Base-by-base conservation (phyloP, 2,113 vertebrate genomes). In the Neogale vison region DNA sequence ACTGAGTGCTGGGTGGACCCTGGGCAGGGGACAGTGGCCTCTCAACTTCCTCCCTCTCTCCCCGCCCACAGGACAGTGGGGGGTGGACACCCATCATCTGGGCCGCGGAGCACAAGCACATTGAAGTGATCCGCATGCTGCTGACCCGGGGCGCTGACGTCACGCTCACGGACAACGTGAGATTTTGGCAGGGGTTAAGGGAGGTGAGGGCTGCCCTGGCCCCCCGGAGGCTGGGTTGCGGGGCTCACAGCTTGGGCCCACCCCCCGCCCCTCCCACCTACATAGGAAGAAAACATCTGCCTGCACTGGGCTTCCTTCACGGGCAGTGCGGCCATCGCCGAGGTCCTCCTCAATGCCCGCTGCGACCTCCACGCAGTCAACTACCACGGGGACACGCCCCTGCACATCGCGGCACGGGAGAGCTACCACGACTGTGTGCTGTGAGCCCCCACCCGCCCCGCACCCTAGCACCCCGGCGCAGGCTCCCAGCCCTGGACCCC, bases 61-160 rank as follows among this genome's bases (percentile, higher is more conserved):
- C 65, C 39, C 42, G 7, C 67, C 94, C 85, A 57, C 88, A 99
- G 99, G 99, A 99, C 98, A 99, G 98, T 0, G 99, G 99, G 0
- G 99, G 99, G 17, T 99, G 99, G 99, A 99, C 99, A 1, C 99
- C 99, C 7, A 99, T 99, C 96, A 99, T 99, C 97, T 99, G 99
- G 99, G 99, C 99, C 0, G 99, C 99, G 0, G 99, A 99, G 90
- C 99, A 99, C 98, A 99, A 99, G 95, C 99, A 99, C n/a, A 99
- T 99, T 0, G 98, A 99, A 0, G 99, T 99, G 74, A 99, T 99
- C 97, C 99, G 99, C 88, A 98, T 99, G 31, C 98, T 99, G 95
- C 98, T 99, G 93, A 99, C 99, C 24, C 98, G 99, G 83, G 99
- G 99, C 3, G 99, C 99, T 0, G 99, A 99, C 0, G 99, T 99